Percentiles rank a stretch among this genome's conserved stretches.
phyloP scores from a whole-genome alignment of 2,888 invertebrate genomes.

The Phaedon cochleariae region DNA sequence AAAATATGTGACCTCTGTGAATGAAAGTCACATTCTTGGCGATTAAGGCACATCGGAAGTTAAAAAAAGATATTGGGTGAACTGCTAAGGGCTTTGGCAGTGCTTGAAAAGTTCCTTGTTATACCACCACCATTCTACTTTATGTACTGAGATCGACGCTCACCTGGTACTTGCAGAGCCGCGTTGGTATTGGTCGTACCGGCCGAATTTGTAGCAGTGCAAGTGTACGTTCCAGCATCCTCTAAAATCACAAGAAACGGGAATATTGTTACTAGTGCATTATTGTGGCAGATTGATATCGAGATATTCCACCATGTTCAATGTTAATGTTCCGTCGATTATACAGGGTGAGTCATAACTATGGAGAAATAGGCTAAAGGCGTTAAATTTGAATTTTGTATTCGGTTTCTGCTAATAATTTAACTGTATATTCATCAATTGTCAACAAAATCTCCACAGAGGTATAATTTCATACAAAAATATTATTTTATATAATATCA shows the following conservation, averaged over 20 bases:
- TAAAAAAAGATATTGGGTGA: conserved; percentile 24
- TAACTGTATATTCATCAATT: too few species aligned
- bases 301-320: too few species aligned
- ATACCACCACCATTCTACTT: conserved; percentile 56
- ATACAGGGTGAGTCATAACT: too few species aligned
- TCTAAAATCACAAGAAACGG: conserved; percentile 63
- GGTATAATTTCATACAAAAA: too few species aligned
- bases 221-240: conserved; percentile 81
- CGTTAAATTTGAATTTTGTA: too few species aligned
- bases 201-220: conserved; percentile 75
- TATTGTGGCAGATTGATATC: too few species aligned
- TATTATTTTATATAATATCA: too few species aligned
- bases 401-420: too few species aligned
- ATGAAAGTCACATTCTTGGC: conserved; percentile 18
- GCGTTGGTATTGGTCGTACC: conserved; percentile 74
- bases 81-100: conserved; percentile 39
- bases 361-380: too few species aligned
- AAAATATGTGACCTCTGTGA: neutral
- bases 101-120: conserved; percentile 34
- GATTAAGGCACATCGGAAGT: conserved; percentile 34
- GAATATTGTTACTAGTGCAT: too few species aligned
- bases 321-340: too few species aligned
- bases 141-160: conserved; percentile 67
- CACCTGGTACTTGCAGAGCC: conserved; percentile 74
- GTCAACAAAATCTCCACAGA: too few species aligned